Evolutionary conservation across 2,888 invertebrate genomes (phyloP), one percentile per base, ranked within the genome.

Genomic region (Drosophila borealis): DNA sequence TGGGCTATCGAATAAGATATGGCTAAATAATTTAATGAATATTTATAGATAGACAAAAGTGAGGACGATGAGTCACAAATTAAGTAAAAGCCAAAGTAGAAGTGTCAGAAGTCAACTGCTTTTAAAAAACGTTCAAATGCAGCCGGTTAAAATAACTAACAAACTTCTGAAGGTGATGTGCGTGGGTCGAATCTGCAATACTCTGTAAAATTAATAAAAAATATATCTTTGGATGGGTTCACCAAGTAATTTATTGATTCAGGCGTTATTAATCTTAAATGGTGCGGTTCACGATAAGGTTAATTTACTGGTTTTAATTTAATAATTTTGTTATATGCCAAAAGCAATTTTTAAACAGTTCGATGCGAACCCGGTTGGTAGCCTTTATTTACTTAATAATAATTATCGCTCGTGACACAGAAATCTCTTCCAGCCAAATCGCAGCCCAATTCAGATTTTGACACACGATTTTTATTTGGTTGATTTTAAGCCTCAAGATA

Each of bases 1-100:
- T 88, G 67, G 87, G 87, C 64, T 64, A 67, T 49, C 37, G 50
- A 48, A 53, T 48, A 49, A 78, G 81, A 87, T 87, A 86, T 69
- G 60, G 39, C 68, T 69, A 77, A 81, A 80, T 80, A 71, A 63
- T 70, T 78, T 65, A 70, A 84, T 81, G 61, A 78, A 81, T 75
- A 78, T 81, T 78, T 69, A 54, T 53, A 81, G 70, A 87, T 87
- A 78, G 61, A 37, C 44, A 25, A 44, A 51, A 45, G 11, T 71
- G 42, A 51, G 41, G 33, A 45, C 33, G 54, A 4, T 29, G 21
- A 39, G 9, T 13, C 55, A 36, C 37, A 61, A 59, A 55, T 61
- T 46, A 53, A 21, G 48, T 44, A 25, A 77, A 56, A 48, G 59
- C 45, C 4, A 46, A 44, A 17, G 41, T 25, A 5, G 9, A 29